Evolutionary conservation across 2,113 vertebrate species (phyloP).

Genomic region (Falco punctatus): DNA sequence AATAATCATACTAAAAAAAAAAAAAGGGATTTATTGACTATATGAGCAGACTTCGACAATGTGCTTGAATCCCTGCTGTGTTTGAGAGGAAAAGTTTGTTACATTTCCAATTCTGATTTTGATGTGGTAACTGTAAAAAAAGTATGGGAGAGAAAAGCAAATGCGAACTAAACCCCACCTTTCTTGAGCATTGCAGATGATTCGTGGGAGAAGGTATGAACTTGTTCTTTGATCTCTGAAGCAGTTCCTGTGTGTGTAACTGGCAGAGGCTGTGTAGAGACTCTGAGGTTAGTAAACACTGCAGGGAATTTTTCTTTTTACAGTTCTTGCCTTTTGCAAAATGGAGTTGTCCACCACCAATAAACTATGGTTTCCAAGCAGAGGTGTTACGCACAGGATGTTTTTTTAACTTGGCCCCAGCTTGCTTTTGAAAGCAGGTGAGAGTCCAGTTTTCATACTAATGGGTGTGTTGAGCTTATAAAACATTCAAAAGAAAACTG

Average conservation of each 20-base stretch:
- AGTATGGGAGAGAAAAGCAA: neutral
- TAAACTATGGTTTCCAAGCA: neutral
- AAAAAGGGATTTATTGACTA: neutral
- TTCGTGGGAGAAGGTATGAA: neutral
- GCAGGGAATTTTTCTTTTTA: neutral
- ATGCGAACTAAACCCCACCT: neutral
- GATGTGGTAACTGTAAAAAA: neutral
- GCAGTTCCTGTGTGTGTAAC: neutral
- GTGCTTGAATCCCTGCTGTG: neutral
- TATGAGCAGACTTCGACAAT: neutral
- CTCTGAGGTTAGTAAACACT: neutral
- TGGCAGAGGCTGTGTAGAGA: neutral
- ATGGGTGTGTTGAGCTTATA: neutral
- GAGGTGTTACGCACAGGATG: neutral
- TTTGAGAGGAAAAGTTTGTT: neutral
- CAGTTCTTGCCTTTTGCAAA: neutral
- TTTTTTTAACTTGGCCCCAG: neutral
- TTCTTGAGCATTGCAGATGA: neutral
- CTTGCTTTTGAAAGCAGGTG: neutral
- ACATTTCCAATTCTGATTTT: neutral
- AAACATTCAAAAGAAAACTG: slow-evolving; percentile 4
- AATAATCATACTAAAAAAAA: neutral
- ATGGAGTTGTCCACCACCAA: neutral
- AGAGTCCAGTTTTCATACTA: slow-evolving; percentile 9
- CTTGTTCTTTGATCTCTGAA: neutral